Base-by-base conservation (phyloP, 2,888 invertebrate genomes). In the Lithophane semibrunnea region DNA sequence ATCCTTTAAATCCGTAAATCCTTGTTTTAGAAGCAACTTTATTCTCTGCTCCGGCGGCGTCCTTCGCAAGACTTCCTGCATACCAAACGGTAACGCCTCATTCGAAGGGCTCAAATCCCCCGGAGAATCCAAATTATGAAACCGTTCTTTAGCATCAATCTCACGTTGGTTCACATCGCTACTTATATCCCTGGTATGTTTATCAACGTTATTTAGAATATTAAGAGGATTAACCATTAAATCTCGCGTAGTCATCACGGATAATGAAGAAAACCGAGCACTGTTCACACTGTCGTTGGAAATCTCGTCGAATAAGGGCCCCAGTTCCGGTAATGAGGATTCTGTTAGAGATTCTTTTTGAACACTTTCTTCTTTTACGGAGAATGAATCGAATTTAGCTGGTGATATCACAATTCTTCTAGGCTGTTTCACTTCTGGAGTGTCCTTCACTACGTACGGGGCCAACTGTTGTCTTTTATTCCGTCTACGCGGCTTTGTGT, bases 371-470 rank as follows among this genome's bases (percentile, higher is more conserved):
- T 84, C 49, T 2, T 76, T 76, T 0, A 69, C 24, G 0, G 82
- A 73, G 37, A 82, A 67, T 8, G 68, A 71, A 5, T 88, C 80
- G 9, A 89, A 88, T 7, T 89, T 71, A 0, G 85, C 72, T 0
- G 93, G 93, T 24, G 92, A 64, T 0, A 94, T 89, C 0, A 94
- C 77, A 21, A 94, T 47, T 69, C 88, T 89, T 70, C 89, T 93
- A 0, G 89, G 44, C 12, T 77, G 65, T 67, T 87, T 74, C 4
- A 58, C 42, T 37, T 82, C 73, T 0, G 87, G 77, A 3, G 7
- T 0, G 0, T 94, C 92, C 60, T 89, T 91, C 0, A 95, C 91
- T 0, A 94, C 92, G 18, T 95, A 95, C 0, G 96, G 93, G 0
- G 85, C 83, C 0, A 90, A n/a, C 0, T 80, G 84, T 3, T 82